Conservation (phyloP, 2,888 invertebrate genomes). For the Schizotus pectinicornis region DNA sequence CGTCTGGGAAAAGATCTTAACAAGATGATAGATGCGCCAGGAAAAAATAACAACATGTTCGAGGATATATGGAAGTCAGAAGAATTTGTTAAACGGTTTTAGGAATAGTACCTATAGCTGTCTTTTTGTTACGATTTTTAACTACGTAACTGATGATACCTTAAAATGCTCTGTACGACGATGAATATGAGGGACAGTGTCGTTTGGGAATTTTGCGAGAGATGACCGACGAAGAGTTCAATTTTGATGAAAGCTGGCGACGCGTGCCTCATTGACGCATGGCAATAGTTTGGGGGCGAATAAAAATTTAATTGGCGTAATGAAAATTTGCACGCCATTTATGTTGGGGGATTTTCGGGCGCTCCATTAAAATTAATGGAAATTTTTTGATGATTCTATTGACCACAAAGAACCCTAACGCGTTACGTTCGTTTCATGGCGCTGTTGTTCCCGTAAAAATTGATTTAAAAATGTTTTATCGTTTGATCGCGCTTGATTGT, state of each 20-base stretch:
- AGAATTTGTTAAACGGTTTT: no score
- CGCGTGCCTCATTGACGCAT: background rate
- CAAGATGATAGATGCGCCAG: no score
- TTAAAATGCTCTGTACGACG: no score
- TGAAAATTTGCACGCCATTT: background rate
- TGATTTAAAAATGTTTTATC: slow-evolving; percentile 21
- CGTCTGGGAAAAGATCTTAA: no score
- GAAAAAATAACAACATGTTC: no score
- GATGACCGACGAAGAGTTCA: background rate
- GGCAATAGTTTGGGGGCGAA: background rate
- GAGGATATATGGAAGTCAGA: no score
- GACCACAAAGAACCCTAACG: slow-evolving; percentile 11
- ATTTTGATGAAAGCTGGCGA: background rate
- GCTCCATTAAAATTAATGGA: slow-evolving; percentile 17
- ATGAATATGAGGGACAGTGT: no score
- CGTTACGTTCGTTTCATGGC: background rate
- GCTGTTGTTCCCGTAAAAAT: slow-evolving; percentile 11
- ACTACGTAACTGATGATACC: no score
- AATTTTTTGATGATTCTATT: slow-evolving; percentile 11
- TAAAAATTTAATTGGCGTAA: slow-evolving; percentile 12
- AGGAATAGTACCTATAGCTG: no score
- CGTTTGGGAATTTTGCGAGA: no score
- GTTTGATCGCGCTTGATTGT: slow-evolving; percentile 3
- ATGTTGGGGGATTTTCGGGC: slow-evolving; percentile 4
- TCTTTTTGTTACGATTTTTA: no score